These are phyloP conservation scores for Notoglanidium macrostoma DNA, from an alignment of 2,797 vertebrate species.

Conservation along the genomic window DNA sequence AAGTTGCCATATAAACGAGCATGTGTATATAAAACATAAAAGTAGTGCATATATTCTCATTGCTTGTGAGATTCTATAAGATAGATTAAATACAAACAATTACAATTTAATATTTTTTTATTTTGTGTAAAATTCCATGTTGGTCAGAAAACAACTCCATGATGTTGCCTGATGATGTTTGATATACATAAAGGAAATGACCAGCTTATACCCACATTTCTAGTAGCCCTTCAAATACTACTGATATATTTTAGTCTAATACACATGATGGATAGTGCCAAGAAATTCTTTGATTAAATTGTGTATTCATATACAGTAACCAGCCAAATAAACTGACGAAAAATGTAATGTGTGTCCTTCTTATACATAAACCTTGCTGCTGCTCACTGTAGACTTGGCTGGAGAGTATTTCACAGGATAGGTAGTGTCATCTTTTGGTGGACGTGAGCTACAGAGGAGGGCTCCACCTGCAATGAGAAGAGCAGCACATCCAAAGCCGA, in stretches of 20 bases:
- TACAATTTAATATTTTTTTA: not conserved
- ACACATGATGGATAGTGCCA: too few species aligned
- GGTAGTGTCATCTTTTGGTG: constrained; percentile 73
- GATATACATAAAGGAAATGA: not conserved
- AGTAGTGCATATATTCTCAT: not conserved
- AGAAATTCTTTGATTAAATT: not conserved
- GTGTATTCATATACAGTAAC: not conserved
- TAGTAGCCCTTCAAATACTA: not conserved
- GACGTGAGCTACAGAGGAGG: constrained; percentile 89
- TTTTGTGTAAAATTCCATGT: not conserved
- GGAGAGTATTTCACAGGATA: constrained; percentile 66
- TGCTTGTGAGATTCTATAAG: not conserved
- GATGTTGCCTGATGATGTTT: not conserved
- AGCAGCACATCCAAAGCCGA: constrained; percentile 84
- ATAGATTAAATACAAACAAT: not conserved
- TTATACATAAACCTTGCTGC: constrained; percentile 68
- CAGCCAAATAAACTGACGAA: not conserved
- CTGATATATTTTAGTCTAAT: not conserved
- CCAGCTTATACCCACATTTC: not conserved
- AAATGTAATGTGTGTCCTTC: not conserved
- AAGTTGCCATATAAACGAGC: not conserved
- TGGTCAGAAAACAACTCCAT: not conserved
- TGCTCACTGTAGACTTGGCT: constrained; percentile 58
- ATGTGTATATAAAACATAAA: not conserved
- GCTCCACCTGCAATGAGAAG: constrained; percentile 84